A percentile compares a stretch with the other conserved stretches of the same genome.
Evolutionary conservation across 2,888 invertebrate species (phyloP).

Genomic region (Leptarthrus brevirostris): DNA sequence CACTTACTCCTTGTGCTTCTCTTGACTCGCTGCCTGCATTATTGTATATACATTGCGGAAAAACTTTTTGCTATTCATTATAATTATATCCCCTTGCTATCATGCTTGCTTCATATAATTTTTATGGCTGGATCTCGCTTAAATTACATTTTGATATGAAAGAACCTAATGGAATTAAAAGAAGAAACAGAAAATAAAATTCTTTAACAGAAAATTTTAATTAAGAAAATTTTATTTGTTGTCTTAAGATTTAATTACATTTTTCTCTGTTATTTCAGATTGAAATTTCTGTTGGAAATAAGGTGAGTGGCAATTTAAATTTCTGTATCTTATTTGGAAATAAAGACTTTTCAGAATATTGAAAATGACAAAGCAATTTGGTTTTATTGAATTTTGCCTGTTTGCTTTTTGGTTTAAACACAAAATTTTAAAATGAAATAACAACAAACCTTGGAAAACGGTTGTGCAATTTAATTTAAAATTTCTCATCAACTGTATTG

Average conservation of each 20-base stretch:
- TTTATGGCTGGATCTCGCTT: slow-evolving; percentile 24
- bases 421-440: too few species aligned
- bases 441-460: too few species aligned
- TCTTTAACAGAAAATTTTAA: slow-evolving; percentile 28
- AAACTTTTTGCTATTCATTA: slow-evolving; percentile 24
- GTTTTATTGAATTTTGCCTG: too few species aligned
- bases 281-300: slow-evolving; percentile 3
- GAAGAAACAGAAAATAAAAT: neutral
- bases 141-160: slow-evolving; percentile 24
- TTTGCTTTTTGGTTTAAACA: too few species aligned
- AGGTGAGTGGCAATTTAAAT: slow-evolving; percentile 16
- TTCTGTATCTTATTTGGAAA: too few species aligned
- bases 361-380: too few species aligned
- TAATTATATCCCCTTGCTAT: slow-evolving; percentile 31
- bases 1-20: neutral
- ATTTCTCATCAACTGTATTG: too few species aligned
- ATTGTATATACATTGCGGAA: neutral
- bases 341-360: too few species aligned
- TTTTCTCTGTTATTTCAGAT: slow-evolving; percentile 22
- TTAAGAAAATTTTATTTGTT: slow-evolving; percentile 9
- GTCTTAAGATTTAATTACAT: slow-evolving; percentile 7
- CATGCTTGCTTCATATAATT: slow-evolving; percentile 2
- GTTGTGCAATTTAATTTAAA: too few species aligned
- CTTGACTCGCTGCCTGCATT: neutral
- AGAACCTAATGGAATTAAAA: neutral